A percentile compares a stretch with the other conserved stretches of the same genome.
These are phyloP conservation scores for Limulus polyphemus DNA, from an alignment of 2,888 invertebrate genomes.

Conservation along the genomic window DNA sequence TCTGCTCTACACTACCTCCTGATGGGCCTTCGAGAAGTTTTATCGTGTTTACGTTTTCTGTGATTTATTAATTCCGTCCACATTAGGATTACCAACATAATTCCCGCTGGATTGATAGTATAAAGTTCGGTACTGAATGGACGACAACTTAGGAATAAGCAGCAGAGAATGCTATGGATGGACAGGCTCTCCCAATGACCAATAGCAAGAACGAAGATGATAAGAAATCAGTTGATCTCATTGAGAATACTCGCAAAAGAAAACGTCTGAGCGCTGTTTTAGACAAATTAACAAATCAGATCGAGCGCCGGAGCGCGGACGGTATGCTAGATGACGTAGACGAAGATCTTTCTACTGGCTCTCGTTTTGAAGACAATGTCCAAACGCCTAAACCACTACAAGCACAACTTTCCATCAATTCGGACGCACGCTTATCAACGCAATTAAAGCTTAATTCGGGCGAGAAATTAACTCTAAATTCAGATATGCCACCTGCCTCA, in stretches of 20 bases:
- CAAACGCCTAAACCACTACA: too few species aligned
- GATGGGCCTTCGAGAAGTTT: too few species aligned
- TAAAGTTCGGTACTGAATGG: too few species aligned
- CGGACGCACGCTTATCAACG: conserved; percentile 17
- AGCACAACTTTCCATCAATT: conserved; percentile 18
- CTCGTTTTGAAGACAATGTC: too few species aligned
- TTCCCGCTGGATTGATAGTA: too few species aligned
- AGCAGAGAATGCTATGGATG: not conserved
- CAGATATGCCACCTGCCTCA: too few species aligned
- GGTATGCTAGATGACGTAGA: not conserved
- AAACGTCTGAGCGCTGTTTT: conserved; percentile 65
- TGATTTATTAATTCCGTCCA: too few species aligned
- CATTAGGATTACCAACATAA: too few species aligned
- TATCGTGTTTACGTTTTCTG: too few species aligned
- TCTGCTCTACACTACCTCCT: too few species aligned
- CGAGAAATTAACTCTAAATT: too few species aligned
- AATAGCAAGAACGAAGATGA: conserved; percentile 1
- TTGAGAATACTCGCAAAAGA: conserved; percentile 45
- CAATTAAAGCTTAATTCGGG: conserved; percentile 11
- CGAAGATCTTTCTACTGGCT: too few species aligned
- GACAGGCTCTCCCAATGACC: not conserved
- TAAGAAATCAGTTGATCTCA: conserved; percentile 2
- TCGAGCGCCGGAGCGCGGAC: not conserved
- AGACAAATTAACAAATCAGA: conserved; percentile 42
- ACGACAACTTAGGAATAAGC: not conserved